Evolutionary conservation across 2,113 vertebrate species (phyloP), one percentile per base, ranked within the genome.

Genomic region (Misgurnus mizolepis): DNA sequence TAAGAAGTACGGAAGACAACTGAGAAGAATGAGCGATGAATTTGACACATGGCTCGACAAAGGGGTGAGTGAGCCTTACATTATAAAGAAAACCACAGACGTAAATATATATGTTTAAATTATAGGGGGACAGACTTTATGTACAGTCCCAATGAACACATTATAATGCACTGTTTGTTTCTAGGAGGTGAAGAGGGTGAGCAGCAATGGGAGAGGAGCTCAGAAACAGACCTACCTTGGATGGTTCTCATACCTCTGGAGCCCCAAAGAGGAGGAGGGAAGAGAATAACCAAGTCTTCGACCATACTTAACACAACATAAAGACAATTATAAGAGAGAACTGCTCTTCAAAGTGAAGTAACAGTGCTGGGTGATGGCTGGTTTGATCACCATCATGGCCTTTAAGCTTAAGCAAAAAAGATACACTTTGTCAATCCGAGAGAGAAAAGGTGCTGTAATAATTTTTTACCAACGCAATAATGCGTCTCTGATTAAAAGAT

Each of bases 21-120:
- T 94, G 45, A 89, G 93, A 58, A 85, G 93, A 79, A 95, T 95
- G 94, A 95, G 94, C 50, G 94, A 95, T 14, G 94, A 95, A 77
- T 95, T 95, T 56, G 89, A 93, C 72, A 88, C 85, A 47, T 90
- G 88, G 12, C 89, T 90, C 83, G 92, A 93, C 88, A 85, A 86
- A 84, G 87, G 87, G 85, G 87, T 89, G 62, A 80, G 80, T 12
- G 0, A 66, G 45, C 56, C 15, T 34, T 27, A 53, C 34, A 12
- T 27, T 18, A 18, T 8, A 18, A 17, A 58, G 17, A 58, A 58
- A 58, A 58, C 55, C 3, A 58, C n/a, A 58, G 17, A 3, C 8
- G 27, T 34, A 34, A 34, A 34, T 34, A 34, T 2, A 34, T 34
- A 34, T 34, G 27, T 34, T 34, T 34, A 2, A 34, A 3, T 34